Evolutionary conservation across 2,888 invertebrate genomes (phyloP), one percentile per base, ranked within the genome.

Genomic region (Carcina quercana): DNA sequence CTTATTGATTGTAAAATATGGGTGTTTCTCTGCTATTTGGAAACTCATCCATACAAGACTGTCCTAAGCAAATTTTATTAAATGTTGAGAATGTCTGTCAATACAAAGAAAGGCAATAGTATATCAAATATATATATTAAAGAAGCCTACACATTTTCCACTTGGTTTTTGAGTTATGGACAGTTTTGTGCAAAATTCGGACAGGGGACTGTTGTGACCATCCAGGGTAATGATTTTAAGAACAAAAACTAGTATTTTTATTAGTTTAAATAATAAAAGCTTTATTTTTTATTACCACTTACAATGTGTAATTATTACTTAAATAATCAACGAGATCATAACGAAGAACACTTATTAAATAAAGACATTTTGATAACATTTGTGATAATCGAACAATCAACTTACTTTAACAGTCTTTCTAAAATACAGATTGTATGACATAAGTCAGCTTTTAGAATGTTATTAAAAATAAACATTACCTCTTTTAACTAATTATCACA

Each of bases 41-140:
- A 35, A 35, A 37, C 7, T 40, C 31, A 26, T 32, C 30, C 30
- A 39, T 30, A 30, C 35, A 34, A 34, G 31, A 31, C 35, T 43
- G 36, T 35, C 35, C 38, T 30, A 6, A 30, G n/a, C 8, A 17
- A 34, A 25, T 31, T 31, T 34, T 31, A 19, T 30, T 28, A 30
- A 38, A 36, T 35, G 24, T 36, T 34, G n/a, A 28, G 34, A 34
- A 36, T 32, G 22, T 41, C 7, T 17, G 17, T 17, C 7, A 5
- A 5, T 36, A 40, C 28, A 40, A 28, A 33, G 12, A 33, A 41
- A 21, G 34, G 31, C 20, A 37, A 33, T 38, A 25, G 25, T 32
- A 20, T 30, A 34, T 35, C 27, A 36, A 35, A 32, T 29, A 32
- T 27, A 30, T 1, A 27, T 32, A 19, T 33, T 30, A 25, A 28